These are phyloP conservation scores for Opisthocomus hoazin DNA, from an alignment of 2,113 vertebrate species.

Conservation along the genomic window DNA sequence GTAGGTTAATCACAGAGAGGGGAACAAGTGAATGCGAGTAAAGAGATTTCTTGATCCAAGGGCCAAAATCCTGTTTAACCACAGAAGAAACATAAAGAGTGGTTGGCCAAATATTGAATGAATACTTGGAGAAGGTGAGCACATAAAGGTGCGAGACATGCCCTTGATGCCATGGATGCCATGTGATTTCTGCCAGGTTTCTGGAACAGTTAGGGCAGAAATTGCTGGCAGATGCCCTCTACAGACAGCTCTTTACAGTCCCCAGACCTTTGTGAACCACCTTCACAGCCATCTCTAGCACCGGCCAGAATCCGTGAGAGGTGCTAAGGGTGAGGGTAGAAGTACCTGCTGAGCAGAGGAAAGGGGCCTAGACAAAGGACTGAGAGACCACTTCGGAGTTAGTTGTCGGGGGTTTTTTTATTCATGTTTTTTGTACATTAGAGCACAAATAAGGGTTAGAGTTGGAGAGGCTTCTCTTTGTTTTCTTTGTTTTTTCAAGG, in stretches of 20 bases:
- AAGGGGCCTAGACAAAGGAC: neutral
- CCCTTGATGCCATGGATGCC: neutral
- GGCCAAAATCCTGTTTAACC: neutral
- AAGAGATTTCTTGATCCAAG: neutral
- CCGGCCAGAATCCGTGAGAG: neutral
- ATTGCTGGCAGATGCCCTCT: neutral
- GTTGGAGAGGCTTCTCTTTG: neutral
- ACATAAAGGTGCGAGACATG: neutral
- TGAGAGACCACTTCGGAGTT: neutral
- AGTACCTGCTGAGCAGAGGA: neutral
- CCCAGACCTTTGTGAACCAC: neutral
- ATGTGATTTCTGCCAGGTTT: neutral
- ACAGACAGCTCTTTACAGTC: neutral
- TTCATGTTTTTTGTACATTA: neutral
- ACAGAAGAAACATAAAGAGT: neutral
- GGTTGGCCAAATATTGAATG: neutral
- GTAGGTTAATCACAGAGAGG: neutral
- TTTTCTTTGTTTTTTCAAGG: neutral
- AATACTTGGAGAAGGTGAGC: neutral
- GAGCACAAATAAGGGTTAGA: neutral
- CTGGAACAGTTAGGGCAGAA: neutral
- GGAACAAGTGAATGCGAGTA: neutral
- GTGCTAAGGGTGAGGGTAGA: neutral
- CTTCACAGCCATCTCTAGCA: neutral
- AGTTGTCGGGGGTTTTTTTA: rapidly evolving